Evolutionary conservation across 2,113 vertebrate genomes (phyloP), one percentile per base, ranked within the genome.

Genomic region (Scartelaos histophorus): DNA sequence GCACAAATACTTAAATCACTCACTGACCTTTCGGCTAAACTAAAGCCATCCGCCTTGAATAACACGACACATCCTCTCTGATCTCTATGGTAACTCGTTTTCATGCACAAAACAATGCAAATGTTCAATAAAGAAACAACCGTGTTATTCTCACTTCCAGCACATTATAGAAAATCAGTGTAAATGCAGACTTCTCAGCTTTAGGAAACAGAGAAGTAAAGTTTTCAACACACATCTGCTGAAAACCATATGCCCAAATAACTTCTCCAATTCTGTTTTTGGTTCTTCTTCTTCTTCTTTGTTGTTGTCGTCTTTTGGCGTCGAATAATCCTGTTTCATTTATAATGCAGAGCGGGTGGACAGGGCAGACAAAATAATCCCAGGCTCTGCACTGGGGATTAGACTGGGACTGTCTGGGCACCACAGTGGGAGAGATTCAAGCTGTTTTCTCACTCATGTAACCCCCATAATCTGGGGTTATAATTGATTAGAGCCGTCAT

Each of bases 361-460:
- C 65, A 77, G 70, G 75, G 75, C 85, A 89, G 84, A 89, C 90
- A 64, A 35, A 34, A 10, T 88, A 89, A 91, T 91, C 90, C 86
- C 70, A 79, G 78, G 81, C 82, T 76, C 86, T 85, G 88, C 83
- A 80, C 64, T 45, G 0, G 70, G 87, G 86, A 91, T 91, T 91
- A 90, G 29, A 35, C 49, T 77, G 25, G 80, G 82, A 83, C 87
- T 89, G 89, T 91, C 85, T 90, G 83, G 86, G 75, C 83, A 72
- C 64, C 78, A 24, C 66, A 88, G 71, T 82, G 67, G 79, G 82
- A 84, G 77, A 74, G 74, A 80, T 66, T 83, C 74, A 77, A 66
- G 71, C 35, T 49, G 79, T 80, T 87, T 78, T 87, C 66, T 79
- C 83, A 85, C 76, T 82, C 66, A 72, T 1, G 46, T 19, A 60